Percentiles rank a stretch among this genome's conserved stretches.
phyloP scores from a whole-genome alignment of 1,140 invertebrate species.

The Hestina assimilis region DNA sequence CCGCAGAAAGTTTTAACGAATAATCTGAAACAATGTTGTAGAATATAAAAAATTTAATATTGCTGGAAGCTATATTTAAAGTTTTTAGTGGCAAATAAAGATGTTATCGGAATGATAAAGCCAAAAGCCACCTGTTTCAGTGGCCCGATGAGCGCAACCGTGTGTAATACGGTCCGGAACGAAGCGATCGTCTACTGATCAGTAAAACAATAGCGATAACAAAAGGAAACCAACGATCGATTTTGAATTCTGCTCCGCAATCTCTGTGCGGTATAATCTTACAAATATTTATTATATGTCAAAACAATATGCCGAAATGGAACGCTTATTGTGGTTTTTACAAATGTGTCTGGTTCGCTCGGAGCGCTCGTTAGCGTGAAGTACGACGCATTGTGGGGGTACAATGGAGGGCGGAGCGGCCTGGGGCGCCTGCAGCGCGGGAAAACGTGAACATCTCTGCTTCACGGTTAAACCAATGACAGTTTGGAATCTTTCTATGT shows the following conservation, averaged over 20 bases:
- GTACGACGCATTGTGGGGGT: conserved; percentile 71
- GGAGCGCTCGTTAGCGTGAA: conserved; percentile 74
- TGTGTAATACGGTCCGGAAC: conserved; percentile 61
- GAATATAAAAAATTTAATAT: conserved; percentile 13
- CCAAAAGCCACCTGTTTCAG: conserved; percentile 35
- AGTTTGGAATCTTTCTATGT: conserved; percentile 21
- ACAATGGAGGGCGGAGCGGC: conserved; percentile 66
- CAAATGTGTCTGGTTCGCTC: conserved; percentile 73
- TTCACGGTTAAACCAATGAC: conserved; percentile 55
- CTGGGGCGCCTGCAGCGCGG: conserved; percentile 53
- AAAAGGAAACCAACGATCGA: conserved; percentile 57
- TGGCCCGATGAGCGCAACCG: conserved; percentile 58
- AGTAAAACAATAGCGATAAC: conserved; percentile 60
- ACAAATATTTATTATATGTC: conserved; percentile 79
- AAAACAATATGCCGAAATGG: conserved; percentile 77
- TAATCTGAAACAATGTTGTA: not conserved
- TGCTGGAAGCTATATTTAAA: conserved; percentile 12
- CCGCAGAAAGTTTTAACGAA: not conserved
- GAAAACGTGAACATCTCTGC: conserved; percentile 20
- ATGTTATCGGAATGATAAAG: conserved; percentile 32
- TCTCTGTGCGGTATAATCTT: conserved; percentile 66
- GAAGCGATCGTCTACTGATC: conserved; percentile 35
- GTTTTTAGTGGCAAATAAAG: conserved; percentile 33
- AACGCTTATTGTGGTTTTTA: conserved; percentile 75
- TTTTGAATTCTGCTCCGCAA: conserved; percentile 59